Evolutionary conservation across 2,113 vertebrate species (phyloP).

Genomic region (Eonycteris spelaea): DNA sequence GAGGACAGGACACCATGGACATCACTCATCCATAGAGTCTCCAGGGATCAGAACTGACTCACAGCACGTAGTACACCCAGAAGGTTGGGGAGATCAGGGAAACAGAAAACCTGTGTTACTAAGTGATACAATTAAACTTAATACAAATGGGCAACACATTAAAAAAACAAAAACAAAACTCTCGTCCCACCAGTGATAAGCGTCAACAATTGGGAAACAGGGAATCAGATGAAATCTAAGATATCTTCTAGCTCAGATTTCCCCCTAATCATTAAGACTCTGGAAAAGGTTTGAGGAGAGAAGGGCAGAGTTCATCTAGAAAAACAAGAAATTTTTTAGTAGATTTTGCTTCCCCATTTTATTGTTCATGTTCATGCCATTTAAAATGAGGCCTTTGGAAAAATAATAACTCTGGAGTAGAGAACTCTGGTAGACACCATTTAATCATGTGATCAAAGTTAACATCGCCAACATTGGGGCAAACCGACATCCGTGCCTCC

Average conservation of each 20-base stretch:
- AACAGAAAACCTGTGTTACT: no score
- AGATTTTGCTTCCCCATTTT: background rate
- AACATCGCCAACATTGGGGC: background rate
- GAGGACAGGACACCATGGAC: background rate
- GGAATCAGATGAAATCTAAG: background rate
- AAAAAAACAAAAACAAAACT: no score
- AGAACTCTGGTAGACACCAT: background rate
- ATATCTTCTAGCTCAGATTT: background rate
- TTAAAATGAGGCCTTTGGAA: background rate
- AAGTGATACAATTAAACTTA: background rate
- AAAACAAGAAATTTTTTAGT: background rate
- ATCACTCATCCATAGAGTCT: background rate
- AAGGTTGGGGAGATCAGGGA: background rate
- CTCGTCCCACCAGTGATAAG: background rate
- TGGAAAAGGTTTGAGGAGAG: background rate
- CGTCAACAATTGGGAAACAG: background rate
- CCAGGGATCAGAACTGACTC: background rate
- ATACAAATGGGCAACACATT: background rate
- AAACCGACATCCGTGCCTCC: background rate
- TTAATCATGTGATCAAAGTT: background rate
- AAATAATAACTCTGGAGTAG: background rate
- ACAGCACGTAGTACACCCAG: background rate
- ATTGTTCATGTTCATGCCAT: background rate
- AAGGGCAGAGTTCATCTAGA: background rate
- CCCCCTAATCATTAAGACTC: background rate